phyloP scores from a whole-genome alignment of 2,113 vertebrate species.

The Centropus unirufus region DNA sequence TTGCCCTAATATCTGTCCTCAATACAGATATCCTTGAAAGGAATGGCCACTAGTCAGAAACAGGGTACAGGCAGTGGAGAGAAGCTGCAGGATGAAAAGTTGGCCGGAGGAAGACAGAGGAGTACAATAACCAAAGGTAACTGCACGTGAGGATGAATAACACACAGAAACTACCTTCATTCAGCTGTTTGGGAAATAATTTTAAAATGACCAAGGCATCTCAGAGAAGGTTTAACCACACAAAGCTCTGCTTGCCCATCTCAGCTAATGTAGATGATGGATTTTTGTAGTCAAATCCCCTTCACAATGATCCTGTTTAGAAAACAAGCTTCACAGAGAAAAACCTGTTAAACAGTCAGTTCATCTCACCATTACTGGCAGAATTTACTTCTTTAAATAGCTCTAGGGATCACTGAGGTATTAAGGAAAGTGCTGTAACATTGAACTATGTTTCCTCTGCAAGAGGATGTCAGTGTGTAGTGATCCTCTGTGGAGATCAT shows the following conservation, averaged over 20 bases:
- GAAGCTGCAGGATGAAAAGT: not conserved
- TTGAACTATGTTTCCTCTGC: not conserved
- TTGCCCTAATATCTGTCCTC: not conserved
- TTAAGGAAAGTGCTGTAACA: slow-evolving; percentile 15
- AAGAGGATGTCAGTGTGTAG: not conserved
- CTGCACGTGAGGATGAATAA: not conserved
- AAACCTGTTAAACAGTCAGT: not conserved
- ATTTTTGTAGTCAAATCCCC: not conserved
- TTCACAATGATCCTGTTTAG: slow-evolving; percentile 15
- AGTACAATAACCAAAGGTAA: not conserved
- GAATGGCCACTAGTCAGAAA: not conserved
- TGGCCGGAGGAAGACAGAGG: not conserved
- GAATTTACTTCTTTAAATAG: slow-evolving; percentile 22
- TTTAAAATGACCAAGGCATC: not conserved
- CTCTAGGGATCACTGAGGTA: slow-evolving; percentile 19
- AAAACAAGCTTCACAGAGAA: not conserved
- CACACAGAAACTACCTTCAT: not conserved
- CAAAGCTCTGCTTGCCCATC: not conserved
- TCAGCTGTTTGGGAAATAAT: not conserved
- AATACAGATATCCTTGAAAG: not conserved
- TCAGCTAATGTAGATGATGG: not conserved
- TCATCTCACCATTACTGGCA: not conserved
- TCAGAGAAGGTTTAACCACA: slow-evolving; percentile 9
- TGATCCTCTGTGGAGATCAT: not conserved
- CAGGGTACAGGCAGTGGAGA: not conserved